These are phyloP conservation scores for Entomyzon cyanotis DNA, from an alignment of 2,113 vertebrate species.

Conservation along the genomic window DNA sequence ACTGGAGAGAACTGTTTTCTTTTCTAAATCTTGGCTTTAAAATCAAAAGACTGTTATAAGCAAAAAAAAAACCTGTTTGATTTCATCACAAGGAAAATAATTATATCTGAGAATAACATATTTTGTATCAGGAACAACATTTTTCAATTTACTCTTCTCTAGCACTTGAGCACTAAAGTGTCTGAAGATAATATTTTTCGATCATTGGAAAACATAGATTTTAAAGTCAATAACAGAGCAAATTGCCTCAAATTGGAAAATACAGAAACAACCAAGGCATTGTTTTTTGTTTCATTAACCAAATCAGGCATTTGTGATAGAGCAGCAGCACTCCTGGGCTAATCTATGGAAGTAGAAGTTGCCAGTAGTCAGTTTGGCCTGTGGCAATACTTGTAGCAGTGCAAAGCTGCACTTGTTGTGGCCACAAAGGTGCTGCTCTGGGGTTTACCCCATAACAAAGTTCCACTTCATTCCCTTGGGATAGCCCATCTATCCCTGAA, in stretches of 20 bases:
- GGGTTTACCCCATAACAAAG: background rate
- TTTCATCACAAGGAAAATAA: conserved; percentile 27
- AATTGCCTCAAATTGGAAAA: conserved; percentile 60
- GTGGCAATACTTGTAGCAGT: background rate
- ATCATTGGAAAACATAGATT: conserved; percentile 37
- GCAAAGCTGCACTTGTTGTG: background rate
- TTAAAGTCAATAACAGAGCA: conserved; percentile 66
- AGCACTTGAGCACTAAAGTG: background rate
- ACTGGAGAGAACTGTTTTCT: background rate
- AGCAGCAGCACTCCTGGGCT: background rate
- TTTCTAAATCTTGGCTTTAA: background rate
- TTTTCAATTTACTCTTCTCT: conserved; percentile 39
- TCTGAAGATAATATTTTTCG: conserved; percentile 38
- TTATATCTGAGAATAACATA: background rate
- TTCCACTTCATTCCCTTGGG: background rate
- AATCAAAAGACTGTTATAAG: background rate
- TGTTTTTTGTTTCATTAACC: conserved; percentile 45
- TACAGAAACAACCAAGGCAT: background rate
- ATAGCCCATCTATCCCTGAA: background rate
- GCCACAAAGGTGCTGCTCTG: background rate
- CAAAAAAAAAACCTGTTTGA: background rate
- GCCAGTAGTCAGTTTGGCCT: background rate
- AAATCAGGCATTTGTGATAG: background rate
- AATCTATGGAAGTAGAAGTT: background rate
- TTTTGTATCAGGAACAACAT: conserved; percentile 30